phyloP scores from a whole-genome alignment of 1,140 invertebrate species.

The Holcopasites calliopsidis region DNA sequence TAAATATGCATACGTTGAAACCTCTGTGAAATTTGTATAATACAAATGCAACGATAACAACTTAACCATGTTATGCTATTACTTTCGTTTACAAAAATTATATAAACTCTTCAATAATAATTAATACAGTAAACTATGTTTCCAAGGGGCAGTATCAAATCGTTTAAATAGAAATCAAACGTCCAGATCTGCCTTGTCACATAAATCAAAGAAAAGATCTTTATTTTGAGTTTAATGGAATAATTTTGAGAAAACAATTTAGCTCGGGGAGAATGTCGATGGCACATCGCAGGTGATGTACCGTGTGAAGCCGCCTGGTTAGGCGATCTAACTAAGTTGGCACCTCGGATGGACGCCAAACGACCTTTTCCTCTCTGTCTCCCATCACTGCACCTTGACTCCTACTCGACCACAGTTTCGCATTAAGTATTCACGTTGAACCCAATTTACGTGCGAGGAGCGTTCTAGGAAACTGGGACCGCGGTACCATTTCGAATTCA shows the following conservation, averaged over 20 bases:
- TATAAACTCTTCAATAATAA: no score
- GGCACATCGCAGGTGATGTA: constrained; percentile 42
- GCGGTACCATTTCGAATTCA: constrained; percentile 50
- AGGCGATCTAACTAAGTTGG: constrained; percentile 75
- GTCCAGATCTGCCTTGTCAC: no score
- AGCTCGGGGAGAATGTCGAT: constrained; percentile 42
- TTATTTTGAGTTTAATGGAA: neutral
- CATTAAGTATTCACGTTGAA: constrained; percentile 77
- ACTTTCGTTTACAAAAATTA: no score
- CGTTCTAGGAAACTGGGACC: constrained; percentile 70
- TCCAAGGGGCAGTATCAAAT: no score
- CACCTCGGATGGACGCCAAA: constrained; percentile 74
- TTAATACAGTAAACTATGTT: no score
- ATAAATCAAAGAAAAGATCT: neutral
- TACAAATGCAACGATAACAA: no score
- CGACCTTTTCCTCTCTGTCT: constrained; percentile 75
- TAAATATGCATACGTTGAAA: neutral
- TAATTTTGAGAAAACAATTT: constrained; percentile 21
- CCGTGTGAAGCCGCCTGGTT: constrained; percentile 67
- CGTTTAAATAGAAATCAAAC: no score
- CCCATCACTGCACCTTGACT: constrained; percentile 74
- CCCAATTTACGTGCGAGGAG: constrained; percentile 77
- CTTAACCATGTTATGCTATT: no score
- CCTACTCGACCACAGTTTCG: constrained; percentile 71
- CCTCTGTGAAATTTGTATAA: no score